Evolutionary conservation across 2,888 invertebrate genomes (phyloP).

Genomic region (Drosophila trichaetosa): DNA sequence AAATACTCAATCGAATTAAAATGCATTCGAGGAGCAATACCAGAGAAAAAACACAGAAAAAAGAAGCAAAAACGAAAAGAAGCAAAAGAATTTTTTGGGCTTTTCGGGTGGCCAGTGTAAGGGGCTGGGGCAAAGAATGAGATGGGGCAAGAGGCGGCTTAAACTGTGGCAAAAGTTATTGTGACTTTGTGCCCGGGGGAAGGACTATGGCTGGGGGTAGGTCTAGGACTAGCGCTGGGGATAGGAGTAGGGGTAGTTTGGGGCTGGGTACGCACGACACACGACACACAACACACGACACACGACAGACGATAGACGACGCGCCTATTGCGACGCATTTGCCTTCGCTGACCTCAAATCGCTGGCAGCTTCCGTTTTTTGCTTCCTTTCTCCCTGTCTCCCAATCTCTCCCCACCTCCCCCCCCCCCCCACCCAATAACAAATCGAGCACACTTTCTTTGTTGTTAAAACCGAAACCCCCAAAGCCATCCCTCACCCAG

Average conservation of each 20-base stretch:
- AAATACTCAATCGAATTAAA: conserved; percentile 75
- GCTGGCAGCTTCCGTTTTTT: conserved; percentile 23
- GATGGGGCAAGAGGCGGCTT: conserved; percentile 44
- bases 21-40: conserved; percentile 74
- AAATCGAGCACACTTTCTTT: conserved; percentile 43
- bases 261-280: neutral
- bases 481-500: neutral
- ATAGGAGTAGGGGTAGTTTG: neutral
- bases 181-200: conserved; percentile 65
- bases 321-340: conserved; percentile 71
- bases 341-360: conserved; percentile 69
- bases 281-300: neutral
- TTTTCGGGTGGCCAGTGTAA: conserved; percentile 9
- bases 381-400: neutral
- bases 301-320: conserved; percentile 46
- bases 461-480: conserved; percentile 26
- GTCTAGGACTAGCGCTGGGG: neutral
- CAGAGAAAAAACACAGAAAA: conserved; percentile 35
- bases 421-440: neutral
- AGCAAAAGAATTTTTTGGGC: conserved; percentile 10
- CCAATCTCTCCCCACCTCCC: neutral
- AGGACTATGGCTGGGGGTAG: conserved; percentile 1
- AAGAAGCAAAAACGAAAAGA: conserved; percentile 4
- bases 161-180: conserved; percentile 79
- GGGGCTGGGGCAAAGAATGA: conserved; percentile 35